phyloP scores from a whole-genome alignment of 2,888 invertebrate species.

The Balanococcus diminutus region DNA sequence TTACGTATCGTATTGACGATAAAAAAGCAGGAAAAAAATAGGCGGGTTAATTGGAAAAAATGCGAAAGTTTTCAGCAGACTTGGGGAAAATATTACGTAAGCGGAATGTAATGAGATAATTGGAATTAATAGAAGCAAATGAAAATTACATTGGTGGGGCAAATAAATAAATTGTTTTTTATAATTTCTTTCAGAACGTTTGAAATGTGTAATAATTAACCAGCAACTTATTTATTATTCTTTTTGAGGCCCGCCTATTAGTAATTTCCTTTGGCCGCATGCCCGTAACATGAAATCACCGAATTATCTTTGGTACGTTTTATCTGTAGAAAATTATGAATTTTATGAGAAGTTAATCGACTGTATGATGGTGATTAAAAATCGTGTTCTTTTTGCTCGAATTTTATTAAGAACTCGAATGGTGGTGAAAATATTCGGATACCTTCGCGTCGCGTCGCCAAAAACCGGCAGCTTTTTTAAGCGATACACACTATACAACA shows the following conservation, averaged over 20 bases:
- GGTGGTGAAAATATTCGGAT: no score
- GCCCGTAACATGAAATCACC: background rate
- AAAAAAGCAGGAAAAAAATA: background rate
- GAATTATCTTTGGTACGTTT: background rate
- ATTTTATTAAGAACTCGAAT: no score
- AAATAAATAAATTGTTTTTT: background rate
- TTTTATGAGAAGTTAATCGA: background rate
- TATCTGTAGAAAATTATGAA: background rate
- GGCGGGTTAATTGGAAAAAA: background rate
- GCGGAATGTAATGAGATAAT: background rate
- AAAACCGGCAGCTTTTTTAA: background rate
- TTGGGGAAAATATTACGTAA: background rate
- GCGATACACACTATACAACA: background rate
- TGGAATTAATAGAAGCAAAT: background rate
- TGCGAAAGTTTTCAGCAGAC: background rate
- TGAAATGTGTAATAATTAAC: constrained; percentile 26
- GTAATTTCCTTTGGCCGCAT: constrained; percentile 4
- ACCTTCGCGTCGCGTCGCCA: background rate
- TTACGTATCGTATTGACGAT: background rate
- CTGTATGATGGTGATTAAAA: background rate
- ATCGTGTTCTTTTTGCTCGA: background rate
- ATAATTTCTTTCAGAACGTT: constrained; percentile 2
- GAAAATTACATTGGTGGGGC: constrained; percentile 13
- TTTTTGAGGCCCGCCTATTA: constrained; percentile 13
- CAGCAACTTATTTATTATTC: constrained; percentile 20